Conservation (phyloP, 2,113 vertebrate genomes). For the Columbina picui region DNA sequence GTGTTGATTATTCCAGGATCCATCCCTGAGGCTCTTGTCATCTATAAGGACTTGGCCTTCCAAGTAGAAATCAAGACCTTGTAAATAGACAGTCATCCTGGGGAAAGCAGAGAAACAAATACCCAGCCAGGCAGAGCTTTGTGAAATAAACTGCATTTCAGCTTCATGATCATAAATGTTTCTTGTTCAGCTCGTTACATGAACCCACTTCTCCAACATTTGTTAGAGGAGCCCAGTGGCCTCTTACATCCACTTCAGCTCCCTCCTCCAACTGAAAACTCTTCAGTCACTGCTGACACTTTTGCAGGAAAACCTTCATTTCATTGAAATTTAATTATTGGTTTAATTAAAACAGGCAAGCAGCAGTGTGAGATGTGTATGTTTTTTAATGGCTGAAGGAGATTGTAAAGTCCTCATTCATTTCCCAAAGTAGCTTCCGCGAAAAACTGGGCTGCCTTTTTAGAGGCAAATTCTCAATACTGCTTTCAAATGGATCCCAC, state of each 20-base stretch:
- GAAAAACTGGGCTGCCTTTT: slow-evolving; percentile 68
- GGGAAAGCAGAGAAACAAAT: not conserved
- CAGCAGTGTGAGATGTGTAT: slow-evolving; percentile 58
- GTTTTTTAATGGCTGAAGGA: slow-evolving; percentile 68
- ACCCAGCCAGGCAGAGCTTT: not conserved
- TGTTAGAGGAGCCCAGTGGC: not conserved
- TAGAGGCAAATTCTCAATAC: slow-evolving; percentile 65
- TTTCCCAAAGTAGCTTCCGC: slow-evolving; percentile 54
- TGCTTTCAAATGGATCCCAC: slow-evolving; percentile 72
- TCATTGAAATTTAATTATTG: slow-evolving; percentile 79
- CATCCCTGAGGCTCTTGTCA: not conserved
- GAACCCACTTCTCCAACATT: not conserved
- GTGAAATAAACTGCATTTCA: not conserved
- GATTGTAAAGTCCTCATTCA: slow-evolving; percentile 68
- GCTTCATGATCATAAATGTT: not conserved
- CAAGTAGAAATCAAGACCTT: not conserved
- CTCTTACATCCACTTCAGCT: not conserved
- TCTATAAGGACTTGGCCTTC: not conserved
- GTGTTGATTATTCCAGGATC: not conserved
- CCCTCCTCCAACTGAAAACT: slow-evolving; percentile 26
- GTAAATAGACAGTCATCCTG: not conserved
- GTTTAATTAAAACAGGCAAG: slow-evolving; percentile 77
- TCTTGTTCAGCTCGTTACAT: slow-evolving; percentile 8
- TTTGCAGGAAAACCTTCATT: slow-evolving; percentile 62
- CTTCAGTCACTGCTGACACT: slow-evolving; percentile 47